A percentile compares a stretch with the other conserved stretches of the same genome.
Conservation (phyloP, 1,140 invertebrate genomes). For the Sitophilus oryzae region DNA sequence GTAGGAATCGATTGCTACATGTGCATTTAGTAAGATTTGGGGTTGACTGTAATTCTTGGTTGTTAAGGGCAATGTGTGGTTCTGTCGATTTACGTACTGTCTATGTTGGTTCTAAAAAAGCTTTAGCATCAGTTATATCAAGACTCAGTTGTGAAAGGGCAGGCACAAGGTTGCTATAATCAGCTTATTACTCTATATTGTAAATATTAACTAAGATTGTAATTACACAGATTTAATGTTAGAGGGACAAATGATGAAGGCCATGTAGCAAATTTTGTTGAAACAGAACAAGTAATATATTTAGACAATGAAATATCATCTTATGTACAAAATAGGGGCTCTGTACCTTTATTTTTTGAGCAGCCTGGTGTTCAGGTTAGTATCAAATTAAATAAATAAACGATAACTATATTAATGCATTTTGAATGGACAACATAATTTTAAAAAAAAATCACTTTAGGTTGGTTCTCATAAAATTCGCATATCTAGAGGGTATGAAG, state of each 20-base stretch:
- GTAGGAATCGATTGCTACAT: slow-evolving; percentile 87
- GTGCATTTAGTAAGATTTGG: slow-evolving; percentile 86
- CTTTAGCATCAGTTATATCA: slow-evolving; percentile 89
- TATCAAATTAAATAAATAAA: background rate
- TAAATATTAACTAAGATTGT: no score
- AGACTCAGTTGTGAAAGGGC: slow-evolving; percentile 94
- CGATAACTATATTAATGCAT: background rate
- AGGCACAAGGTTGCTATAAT: slow-evolving; percentile 63
- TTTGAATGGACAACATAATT: no score
- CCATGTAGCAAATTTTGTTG: slow-evolving; percentile 99
- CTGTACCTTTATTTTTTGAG: slow-evolving; percentile 98
- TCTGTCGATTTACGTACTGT: slow-evolving; percentile 94
- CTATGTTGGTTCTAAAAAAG: slow-evolving; percentile 89
- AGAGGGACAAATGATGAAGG: slow-evolving; percentile 98
- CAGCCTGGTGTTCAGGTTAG: slow-evolving; percentile 92
- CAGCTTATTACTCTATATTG: no score
- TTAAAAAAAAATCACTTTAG: no score
- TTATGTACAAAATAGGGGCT: slow-evolving; percentile 87
- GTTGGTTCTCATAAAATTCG: slow-evolving; percentile 98
- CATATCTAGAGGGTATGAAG: slow-evolving; percentile 90
- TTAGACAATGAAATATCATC: slow-evolving; percentile 82
- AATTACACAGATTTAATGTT: slow-evolving; percentile 78
- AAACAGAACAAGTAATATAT: slow-evolving; percentile 95
- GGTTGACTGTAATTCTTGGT: slow-evolving; percentile 81
- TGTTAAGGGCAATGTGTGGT: slow-evolving; percentile 91